Evolutionary conservation across 2,888 invertebrate genomes (phyloP), one percentile per base, ranked within the genome.

Genomic region (Brachyopa scutellaris): DNA sequence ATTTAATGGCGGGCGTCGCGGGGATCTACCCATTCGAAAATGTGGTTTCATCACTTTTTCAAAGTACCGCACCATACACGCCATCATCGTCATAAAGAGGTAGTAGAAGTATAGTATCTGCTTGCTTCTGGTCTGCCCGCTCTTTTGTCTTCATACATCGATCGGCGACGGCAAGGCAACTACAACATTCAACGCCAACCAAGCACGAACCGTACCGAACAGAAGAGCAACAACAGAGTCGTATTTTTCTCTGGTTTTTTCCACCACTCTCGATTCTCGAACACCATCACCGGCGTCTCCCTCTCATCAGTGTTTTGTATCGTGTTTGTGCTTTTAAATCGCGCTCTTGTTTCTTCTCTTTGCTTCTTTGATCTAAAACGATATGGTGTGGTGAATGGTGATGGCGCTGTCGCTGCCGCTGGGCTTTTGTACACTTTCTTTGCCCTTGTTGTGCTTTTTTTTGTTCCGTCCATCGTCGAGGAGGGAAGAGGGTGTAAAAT

Each of bases 381-480:
- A 11, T n/a, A n/a, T n/a, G n/a, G n/a, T n/a, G n/a, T n/a, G n/a
- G n/a, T n/a, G n/a, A n/a, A n/a, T n/a, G n/a, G n/a, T n/a, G n/a
- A n/a, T n/a, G n/a, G n/a, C n/a, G n/a, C n/a, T n/a, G n/a, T 26
- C 11, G 6, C 11, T 11, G 1, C 2, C n/a, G 13, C 15, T 13
- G 29, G 6, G 9, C 8, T n/a, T n/a, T n/a, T 57, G 57, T 40
- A 15, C 38, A 15, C 17, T 38, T 57, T 57, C 57, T 38, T 38
- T 38, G 38, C 38, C 57, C 38, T 47, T 47, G 47, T 47, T 36
- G 42, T 45, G 42, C 42, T 45, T 45, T 45, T 40, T 45, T 45
- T 2, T 45, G n/a, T n/a, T n/a, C n/a, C n/a, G n/a, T n/a, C n/a
- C n/a, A n/a, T n/a, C n/a, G 9, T 4, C 23, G 38, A 38, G 23